Conservation (phyloP, 2,113 vertebrate genomes). For the Microcebus murinus region DNA sequence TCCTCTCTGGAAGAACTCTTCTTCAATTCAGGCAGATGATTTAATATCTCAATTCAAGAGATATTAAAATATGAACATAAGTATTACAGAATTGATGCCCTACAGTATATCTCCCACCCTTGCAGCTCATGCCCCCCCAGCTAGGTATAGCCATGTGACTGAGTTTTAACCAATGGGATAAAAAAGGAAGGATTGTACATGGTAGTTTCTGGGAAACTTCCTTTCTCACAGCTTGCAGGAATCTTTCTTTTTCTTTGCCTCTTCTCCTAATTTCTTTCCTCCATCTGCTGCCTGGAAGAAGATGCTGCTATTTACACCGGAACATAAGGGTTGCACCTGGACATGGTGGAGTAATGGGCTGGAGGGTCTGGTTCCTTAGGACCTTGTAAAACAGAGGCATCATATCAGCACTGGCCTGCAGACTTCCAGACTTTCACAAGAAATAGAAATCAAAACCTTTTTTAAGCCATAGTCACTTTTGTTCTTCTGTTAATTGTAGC, state of each 20-base stretch:
- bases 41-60: background rate
- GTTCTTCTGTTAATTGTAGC: background rate
- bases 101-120: background rate
- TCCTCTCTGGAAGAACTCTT: background rate
- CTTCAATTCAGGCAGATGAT: background rate
- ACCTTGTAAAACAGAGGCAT: background rate
- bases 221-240: background rate
- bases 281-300: background rate
- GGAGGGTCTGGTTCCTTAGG: background rate
- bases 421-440: background rate
- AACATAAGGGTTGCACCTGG: background rate
- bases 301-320: background rate
- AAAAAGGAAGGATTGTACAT: background rate
- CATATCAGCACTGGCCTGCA: background rate
- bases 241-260: background rate
- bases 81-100: background rate
- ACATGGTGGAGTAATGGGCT: no score
- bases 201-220: background rate
- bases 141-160: background rate
- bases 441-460: background rate
- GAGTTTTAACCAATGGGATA: background rate
- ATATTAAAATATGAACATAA: background rate
- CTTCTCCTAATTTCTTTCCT: background rate
- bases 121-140: background rate
- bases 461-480: background rate